Percentiles rank a stretch among this genome's conserved stretches.
Evolutionary conservation across 2,113 vertebrate species (phyloP).

Genomic region (Hypocryptadius cinnamomeus): DNA sequence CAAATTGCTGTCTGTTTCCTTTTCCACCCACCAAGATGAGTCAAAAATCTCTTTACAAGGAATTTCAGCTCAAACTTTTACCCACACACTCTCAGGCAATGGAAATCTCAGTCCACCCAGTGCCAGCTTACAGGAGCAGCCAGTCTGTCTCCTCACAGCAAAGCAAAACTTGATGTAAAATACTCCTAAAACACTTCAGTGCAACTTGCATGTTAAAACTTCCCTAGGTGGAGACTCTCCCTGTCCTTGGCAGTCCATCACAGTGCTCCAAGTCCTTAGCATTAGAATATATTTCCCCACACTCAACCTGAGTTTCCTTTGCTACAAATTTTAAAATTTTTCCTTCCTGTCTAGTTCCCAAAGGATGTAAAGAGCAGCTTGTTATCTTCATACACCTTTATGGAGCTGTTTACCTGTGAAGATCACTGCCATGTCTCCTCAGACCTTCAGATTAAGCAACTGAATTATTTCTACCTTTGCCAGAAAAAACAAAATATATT

Average conservation of each 20-base stretch:
- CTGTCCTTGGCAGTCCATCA: neutral
- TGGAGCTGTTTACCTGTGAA: neutral
- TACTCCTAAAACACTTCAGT: neutral
- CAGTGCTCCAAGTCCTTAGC: neutral
- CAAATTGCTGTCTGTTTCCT: rapidly evolving
- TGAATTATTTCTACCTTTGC: neutral
- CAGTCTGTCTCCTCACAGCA: neutral
- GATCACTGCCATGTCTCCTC: neutral
- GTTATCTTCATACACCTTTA: neutral
- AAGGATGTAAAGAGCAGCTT: neutral
- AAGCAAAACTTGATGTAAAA: neutral
- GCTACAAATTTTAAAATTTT: neutral
- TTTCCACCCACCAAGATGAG: neutral
- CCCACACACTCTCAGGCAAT: neutral
- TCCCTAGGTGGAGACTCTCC: neutral
- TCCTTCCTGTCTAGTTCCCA: neutral
- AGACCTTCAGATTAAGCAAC: neutral
- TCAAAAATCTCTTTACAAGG: neutral
- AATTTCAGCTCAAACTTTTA: neutral
- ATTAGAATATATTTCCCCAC: neutral
- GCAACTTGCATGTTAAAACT: neutral
- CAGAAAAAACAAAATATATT: neutral
- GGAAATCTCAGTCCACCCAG: neutral
- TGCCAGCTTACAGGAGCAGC: neutral
- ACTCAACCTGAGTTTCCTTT: neutral